phyloP scores from a whole-genome alignment of 2,113 vertebrate genomes.

The Stegastes partitus region DNA sequence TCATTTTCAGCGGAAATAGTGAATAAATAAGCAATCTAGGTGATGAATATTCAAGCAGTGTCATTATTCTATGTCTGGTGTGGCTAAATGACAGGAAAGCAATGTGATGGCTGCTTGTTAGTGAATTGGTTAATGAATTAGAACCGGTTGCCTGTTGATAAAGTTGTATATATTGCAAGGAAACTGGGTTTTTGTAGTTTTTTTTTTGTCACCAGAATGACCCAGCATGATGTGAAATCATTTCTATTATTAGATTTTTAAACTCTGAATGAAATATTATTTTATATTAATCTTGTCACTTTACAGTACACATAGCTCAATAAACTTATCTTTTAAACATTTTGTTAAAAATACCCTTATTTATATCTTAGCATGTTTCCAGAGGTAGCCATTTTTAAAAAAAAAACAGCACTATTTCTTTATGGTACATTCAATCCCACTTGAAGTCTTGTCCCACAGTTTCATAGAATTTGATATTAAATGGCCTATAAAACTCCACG shows the following conservation, averaged over 20 bases:
- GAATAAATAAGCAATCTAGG: slow-evolving; percentile 51
- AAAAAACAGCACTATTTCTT: slow-evolving; percentile 11
- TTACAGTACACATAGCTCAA: slow-evolving; percentile 19
- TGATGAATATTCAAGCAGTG: slow-evolving; percentile 55
- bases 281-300: background rate
- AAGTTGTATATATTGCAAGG: slow-evolving; percentile 2
- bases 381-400: slow-evolving; percentile 45
- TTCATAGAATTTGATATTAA: slow-evolving; percentile 96
- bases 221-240: slow-evolving; percentile 18
- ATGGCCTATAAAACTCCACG: slow-evolving; percentile 95
- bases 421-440: slow-evolving; percentile 88
- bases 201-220: slow-evolving; percentile 24
- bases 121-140: slow-evolving; percentile 34
- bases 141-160: slow-evolving; percentile 8
- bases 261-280: slow-evolving; percentile 17
- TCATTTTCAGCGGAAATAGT: slow-evolving; percentile 36
- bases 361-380: slow-evolving; percentile 22
- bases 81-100: slow-evolving; percentile 8
- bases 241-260: slow-evolving; percentile 22
- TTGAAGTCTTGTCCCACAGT: slow-evolving; percentile 96
- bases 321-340: slow-evolving; percentile 34
- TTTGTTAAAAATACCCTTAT: slow-evolving; percentile 27
- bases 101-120: background rate
- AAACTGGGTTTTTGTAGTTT: slow-evolving; percentile 14
- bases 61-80: slow-evolving; percentile 22